phyloP scores from a whole-genome alignment of 2,113 vertebrate genomes.

The Leucopternis melanops region DNA sequence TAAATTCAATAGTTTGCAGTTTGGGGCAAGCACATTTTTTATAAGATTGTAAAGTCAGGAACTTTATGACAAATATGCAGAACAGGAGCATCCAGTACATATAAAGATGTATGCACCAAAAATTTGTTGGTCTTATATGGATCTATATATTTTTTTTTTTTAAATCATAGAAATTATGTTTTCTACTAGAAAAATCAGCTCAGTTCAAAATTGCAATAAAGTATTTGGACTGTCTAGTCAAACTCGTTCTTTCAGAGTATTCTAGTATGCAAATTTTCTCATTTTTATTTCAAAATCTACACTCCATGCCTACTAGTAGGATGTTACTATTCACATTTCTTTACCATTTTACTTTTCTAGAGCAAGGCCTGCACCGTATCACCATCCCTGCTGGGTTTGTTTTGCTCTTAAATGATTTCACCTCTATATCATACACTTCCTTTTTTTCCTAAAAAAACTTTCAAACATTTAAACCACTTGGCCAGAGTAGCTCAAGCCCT shows the following conservation, averaged over 20 bases:
- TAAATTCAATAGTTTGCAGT: not conserved
- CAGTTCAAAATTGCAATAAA: not conserved
- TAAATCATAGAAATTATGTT: not conserved
- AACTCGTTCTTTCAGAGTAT: not conserved
- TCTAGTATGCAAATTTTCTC: not conserved
- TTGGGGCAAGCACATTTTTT: not conserved
- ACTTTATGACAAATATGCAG: not conserved
- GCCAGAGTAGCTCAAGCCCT: not conserved
- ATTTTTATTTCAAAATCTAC: not conserved
- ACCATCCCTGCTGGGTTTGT: not conserved
- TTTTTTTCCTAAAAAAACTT: not conserved
- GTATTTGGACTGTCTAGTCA: not conserved
- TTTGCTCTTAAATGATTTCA: not conserved
- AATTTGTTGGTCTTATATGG: not conserved
- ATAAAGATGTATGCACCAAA: not conserved
- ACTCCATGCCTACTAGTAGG: not conserved
- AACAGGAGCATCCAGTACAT: not conserved
- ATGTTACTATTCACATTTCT: not conserved
- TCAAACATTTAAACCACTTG: not conserved
- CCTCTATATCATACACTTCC: not conserved
- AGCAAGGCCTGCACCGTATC: not conserved
- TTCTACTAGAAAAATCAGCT: not conserved
- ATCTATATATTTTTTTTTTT: not conserved
- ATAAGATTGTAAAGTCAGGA: not conserved
- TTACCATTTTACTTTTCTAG: not conserved